These are phyloP conservation scores for Reticulitermes speratus DNA, from an alignment of 1,140 invertebrate genomes.

Conservation along the genomic window DNA sequence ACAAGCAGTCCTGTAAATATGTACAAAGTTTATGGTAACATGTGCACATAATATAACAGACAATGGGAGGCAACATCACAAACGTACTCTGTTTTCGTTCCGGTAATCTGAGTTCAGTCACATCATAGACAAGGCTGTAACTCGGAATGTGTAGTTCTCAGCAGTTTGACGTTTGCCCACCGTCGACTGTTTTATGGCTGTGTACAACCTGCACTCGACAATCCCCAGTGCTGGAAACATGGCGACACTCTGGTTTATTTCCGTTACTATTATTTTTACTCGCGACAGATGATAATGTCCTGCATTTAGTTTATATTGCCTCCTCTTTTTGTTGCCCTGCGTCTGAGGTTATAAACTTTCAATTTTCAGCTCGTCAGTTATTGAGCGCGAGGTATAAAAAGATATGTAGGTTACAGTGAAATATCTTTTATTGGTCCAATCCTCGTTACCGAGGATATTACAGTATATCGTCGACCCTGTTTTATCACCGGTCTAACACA, in stretches of 20 bases:
- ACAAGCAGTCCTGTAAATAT: constrained; percentile 4
- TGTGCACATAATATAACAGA: background rate
- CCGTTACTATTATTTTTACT: background rate
- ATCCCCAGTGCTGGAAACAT: background rate
- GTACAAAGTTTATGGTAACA: background rate
- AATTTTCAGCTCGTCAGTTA: too few relatives aligned
- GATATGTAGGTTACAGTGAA: too few relatives aligned
- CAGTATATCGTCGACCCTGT: too few relatives aligned
- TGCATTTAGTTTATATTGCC: background rate
- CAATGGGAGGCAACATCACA: background rate
- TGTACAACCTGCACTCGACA: background rate
- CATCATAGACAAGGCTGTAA: background rate
- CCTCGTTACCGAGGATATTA: too few relatives aligned
- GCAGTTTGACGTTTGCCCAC: background rate
- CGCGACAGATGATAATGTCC: background rate
- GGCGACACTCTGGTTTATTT: background rate
- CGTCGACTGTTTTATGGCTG: background rate
- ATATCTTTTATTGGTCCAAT: too few relatives aligned
- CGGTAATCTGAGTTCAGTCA: background rate
- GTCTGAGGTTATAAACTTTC: too few relatives aligned
- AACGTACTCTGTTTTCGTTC: background rate
- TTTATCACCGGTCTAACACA: too few relatives aligned
- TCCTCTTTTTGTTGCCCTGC: too few relatives aligned
- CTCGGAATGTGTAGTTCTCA: background rate
- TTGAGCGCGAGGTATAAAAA: too few relatives aligned